Evolutionary conservation across 2,113 vertebrate species (phyloP).

Genomic region (Prionailurus viverrinus): DNA sequence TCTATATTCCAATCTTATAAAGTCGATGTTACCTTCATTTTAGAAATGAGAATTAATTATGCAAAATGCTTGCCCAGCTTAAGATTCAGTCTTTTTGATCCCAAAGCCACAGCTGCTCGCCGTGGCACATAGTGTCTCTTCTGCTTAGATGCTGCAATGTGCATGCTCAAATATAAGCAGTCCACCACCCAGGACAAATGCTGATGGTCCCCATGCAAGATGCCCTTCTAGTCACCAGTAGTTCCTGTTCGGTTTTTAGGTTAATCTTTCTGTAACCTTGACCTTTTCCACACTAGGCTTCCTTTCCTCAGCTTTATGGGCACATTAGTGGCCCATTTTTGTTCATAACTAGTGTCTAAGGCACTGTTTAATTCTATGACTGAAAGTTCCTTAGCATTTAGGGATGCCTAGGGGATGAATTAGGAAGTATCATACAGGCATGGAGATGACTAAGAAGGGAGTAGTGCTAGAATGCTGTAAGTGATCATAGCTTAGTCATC

Average conservation of each 20-base stretch:
- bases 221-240: not conserved
- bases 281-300: not conserved
- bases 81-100: not conserved
- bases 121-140: accelerated
- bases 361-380: not conserved
- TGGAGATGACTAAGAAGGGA: not conserved
- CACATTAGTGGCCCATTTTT: not conserved
- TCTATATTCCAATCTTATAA: not conserved
- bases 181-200: not conserved
- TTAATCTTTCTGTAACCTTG: not conserved
- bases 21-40: not conserved
- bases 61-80: not conserved
- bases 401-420: not conserved
- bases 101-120: not conserved
- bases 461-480: not conserved
- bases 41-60: not conserved
- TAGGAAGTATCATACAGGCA: not conserved
- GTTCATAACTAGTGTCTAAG: not conserved
- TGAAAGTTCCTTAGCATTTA: not conserved
- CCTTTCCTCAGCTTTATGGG: not conserved
- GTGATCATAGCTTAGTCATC: not conserved
- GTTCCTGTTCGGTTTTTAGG: not conserved
- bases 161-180: not conserved
- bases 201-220: not conserved
- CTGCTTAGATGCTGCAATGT: not conserved